These are phyloP conservation scores for Condylura cristata DNA, from an alignment of 2,113 vertebrate species.

Conservation along the genomic window DNA sequence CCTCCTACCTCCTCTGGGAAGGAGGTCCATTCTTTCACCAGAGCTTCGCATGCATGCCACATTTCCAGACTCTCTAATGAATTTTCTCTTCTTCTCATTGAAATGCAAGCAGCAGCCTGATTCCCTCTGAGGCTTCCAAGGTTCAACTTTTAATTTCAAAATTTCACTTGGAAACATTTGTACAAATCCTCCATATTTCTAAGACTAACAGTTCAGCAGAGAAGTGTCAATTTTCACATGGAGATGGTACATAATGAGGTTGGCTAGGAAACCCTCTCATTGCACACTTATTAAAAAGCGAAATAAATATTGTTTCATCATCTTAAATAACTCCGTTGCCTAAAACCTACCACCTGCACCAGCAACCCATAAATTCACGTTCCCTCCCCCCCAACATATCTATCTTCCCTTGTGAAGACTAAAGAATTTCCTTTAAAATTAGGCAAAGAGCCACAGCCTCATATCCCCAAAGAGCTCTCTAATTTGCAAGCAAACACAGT, in stretches of 20 bases:
- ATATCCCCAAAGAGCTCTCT: background rate
- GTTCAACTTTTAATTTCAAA: constrained; percentile 37
- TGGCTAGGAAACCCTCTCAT: background rate
- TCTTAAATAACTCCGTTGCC: background rate
- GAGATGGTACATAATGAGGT: background rate
- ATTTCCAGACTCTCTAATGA: background rate
- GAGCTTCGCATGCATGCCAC: constrained; percentile 36
- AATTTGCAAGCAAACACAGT: background rate
- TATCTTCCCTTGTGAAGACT: background rate
- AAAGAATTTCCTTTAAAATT: background rate
- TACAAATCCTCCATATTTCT: background rate
- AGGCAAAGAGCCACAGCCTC: background rate
- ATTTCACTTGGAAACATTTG: constrained; percentile 36
- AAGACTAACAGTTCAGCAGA: background rate
- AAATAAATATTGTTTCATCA: background rate
- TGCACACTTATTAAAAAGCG: background rate
- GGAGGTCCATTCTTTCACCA: background rate
- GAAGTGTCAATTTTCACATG: background rate
- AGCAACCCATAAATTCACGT: background rate
- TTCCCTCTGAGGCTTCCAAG: background rate
- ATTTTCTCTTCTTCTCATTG: constrained; percentile 34
- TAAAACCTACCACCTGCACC: background rate
- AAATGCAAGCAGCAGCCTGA: constrained; percentile 23
- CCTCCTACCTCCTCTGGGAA: background rate
- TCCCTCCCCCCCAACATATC: background rate